Evolutionary conservation across 1,140 invertebrate species (phyloP), one percentile per base, ranked within the genome.

Genomic region (Halesus radiatus): DNA sequence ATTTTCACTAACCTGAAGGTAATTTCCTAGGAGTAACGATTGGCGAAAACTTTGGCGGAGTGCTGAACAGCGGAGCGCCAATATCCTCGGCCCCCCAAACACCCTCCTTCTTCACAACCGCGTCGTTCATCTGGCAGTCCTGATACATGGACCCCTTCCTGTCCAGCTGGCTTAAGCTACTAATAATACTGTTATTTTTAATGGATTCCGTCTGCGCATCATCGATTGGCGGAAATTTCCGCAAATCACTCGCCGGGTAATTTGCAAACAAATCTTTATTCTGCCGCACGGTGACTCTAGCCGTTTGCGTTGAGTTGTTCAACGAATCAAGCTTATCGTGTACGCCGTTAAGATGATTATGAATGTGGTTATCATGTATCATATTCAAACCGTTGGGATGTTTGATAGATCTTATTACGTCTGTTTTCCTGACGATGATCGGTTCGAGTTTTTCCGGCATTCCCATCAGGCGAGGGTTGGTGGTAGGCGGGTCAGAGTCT

Each of bases 371-470:
- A 54, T 52, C 22, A 3, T 15, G 8, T 37, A 18, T 66, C 45
- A 50, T 56, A 22, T 45, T 45, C 37, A 45, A 45, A 45, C 37
- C 37, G 10, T 45, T 45, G 37, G 37, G 37, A 13, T 45, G 37
- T 45, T 45, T 45, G 26, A 29, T 5, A 8, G 37, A 13, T 45
- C 37, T 45, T 45, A 32, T 32, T 32, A 1, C 8, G 10, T 66
- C 50, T 37, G 72, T 58, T 72, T 88, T 88, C 78, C 88, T 88
- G 52, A 89, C 82, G 76, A 88, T 87, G 84, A 86, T 88, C 62
- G 88, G 87, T 85, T 89, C 88, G 84, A 88, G 88, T 87, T 88
- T 89, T 86, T 88, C 54, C 26, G 53, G 13, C 23, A 54, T 79
- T 58, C 45, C 26, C 5, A 29, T 29, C 26, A 29, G 26, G 26